phyloP scores from a whole-genome alignment of 2,797 vertebrate genomes.

The Xiphorhynchus erythropygius region DNA sequence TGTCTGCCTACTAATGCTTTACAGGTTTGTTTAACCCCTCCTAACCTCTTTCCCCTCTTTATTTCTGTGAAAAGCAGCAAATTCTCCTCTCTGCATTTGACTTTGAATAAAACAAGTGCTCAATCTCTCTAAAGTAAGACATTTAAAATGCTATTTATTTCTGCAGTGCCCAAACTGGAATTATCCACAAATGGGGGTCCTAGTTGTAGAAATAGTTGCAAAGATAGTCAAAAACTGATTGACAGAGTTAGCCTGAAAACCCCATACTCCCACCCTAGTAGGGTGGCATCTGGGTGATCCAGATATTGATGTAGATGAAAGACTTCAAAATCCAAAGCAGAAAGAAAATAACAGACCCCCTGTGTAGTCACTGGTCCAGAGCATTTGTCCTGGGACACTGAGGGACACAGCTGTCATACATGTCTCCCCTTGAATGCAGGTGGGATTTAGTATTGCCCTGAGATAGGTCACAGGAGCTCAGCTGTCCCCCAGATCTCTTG shows the following conservation, averaged over 20 bases:
- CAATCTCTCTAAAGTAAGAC: not conserved
- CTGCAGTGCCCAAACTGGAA: not conserved
- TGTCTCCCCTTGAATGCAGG: not conserved
- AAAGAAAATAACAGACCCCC: not conserved
- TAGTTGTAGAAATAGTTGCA: not conserved
- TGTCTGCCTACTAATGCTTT: not conserved
- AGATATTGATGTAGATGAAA: not conserved
- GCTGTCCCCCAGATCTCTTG: not conserved
- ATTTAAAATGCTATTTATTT: not conserved
- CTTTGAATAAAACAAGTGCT: not conserved
- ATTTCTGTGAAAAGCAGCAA: not conserved
- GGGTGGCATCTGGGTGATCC: not conserved
- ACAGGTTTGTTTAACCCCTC: not conserved
- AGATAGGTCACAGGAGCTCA: not conserved
- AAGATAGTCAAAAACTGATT: not conserved
- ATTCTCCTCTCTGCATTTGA: not conserved
- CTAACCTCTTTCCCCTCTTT: accelerated
- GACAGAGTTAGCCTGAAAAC: not conserved
- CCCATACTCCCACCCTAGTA: accelerated
- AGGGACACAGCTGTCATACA: accelerated
- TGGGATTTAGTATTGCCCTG: not conserved
- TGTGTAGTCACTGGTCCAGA: not conserved
- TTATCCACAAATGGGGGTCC: accelerated
- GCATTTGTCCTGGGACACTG: not conserved
- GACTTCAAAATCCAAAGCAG: not conserved